Percentiles rank a stretch among this genome's conserved stretches.
Conservation (phyloP, 2,113 vertebrate species). For the Zootoca vivipara region DNA sequence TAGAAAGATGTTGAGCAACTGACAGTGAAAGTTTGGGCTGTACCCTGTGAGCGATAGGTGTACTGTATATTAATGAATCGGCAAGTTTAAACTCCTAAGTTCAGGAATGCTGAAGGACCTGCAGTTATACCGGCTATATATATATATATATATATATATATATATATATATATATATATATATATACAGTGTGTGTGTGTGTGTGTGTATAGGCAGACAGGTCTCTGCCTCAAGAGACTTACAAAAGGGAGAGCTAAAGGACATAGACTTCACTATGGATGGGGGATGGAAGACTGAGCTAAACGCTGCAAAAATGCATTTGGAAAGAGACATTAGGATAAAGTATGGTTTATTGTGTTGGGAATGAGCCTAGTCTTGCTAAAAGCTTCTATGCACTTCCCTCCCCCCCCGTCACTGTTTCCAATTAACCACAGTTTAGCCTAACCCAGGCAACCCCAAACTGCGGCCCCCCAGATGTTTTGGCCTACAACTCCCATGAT, state of each 20-base stretch:
- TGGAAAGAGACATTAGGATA: background rate
- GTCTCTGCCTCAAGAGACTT: background rate
- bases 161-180: too few species aligned
- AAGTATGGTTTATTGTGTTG: background rate
- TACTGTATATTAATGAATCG: too few species aligned
- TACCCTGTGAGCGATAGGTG: background rate
- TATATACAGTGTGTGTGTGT: too few species aligned
- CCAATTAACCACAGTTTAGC: background rate
- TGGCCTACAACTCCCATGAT: too few species aligned
- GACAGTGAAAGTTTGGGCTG: background rate
- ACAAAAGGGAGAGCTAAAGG: background rate
- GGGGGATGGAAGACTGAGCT: background rate
- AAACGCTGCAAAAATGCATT: background rate
- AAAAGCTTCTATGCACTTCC: background rate
- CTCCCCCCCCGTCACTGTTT: fast-evolving
- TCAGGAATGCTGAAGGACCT: too few species aligned
- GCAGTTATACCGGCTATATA: too few species aligned
- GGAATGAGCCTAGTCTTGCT: background rate
- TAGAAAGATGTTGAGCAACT: background rate
- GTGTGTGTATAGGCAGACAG: background rate
- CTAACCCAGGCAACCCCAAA: too few species aligned
- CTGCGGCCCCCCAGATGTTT: too few species aligned
- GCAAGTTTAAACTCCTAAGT: too few species aligned
- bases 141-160: too few species aligned
- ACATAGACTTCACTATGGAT: background rate